Conservation (phyloP, 2,888 invertebrate genomes). For the Amiota minor region DNA sequence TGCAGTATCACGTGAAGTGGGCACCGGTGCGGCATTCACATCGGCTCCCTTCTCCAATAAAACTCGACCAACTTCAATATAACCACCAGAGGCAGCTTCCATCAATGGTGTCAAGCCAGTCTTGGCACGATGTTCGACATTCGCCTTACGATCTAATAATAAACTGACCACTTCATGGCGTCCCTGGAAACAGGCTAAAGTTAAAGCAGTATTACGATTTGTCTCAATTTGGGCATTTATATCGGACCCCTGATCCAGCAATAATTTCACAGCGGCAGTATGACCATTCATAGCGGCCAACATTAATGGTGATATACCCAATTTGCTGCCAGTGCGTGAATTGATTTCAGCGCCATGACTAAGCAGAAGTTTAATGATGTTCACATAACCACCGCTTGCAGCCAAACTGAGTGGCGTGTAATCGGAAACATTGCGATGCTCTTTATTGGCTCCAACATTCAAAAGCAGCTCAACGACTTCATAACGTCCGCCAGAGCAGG, state of each 20-base stretch:
- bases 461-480: conserved; percentile 95
- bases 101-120: conserved; percentile 98
- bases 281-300: conserved; percentile 99
- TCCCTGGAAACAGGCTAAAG: conserved; percentile 99
- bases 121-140: conserved; percentile 99
- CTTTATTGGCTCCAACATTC: conserved; percentile 93
- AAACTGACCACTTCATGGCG: conserved; percentile 98
- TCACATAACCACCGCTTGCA: conserved; percentile 98
- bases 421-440: conserved; percentile 98
- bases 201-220: conserved; percentile 97
- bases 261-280: conserved; percentile 92
- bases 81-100: conserved; percentile 99
- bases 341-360: conserved; percentile 98
- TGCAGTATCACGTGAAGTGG: conserved; percentile 97
- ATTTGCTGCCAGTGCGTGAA: conserved; percentile 95
- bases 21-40: conserved; percentile 98
- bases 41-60: conserved; percentile 97
- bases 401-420: conserved; percentile 99
- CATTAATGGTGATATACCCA: conserved; percentile 99
- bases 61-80: conserved; percentile 97
- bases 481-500: conserved; percentile 97
- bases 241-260: conserved; percentile 98
- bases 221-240: conserved; percentile 99
- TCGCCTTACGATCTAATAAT: conserved; percentile 95
- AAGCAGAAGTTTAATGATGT: conserved; percentile 94